A percentile compares a stretch with the other conserved stretches of the same genome.
These are phyloP conservation scores for Mus minutoides DNA, from an alignment of 2,797 vertebrate species.

Conservation along the genomic window DNA sequence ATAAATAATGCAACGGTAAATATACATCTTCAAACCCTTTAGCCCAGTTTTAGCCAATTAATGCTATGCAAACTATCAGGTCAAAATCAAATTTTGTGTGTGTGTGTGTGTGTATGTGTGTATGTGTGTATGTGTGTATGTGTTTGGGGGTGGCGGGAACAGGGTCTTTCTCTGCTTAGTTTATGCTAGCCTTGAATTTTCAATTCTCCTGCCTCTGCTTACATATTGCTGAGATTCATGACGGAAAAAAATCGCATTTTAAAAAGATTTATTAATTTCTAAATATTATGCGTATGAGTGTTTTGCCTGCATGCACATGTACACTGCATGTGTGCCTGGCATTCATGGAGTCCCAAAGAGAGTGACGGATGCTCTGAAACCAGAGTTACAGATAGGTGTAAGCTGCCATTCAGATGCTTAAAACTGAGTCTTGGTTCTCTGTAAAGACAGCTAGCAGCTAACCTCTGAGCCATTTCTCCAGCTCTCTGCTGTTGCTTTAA, in stretches of 20 bases:
- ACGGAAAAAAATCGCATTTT: not conserved
- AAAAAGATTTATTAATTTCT: not conserved
- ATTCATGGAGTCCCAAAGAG: not conserved
- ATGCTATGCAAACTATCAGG: not conserved
- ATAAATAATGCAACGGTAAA: not conserved
- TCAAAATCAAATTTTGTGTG: not conserved
- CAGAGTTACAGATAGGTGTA: not conserved
- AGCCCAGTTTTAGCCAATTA: not conserved
- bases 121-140: too few species aligned
- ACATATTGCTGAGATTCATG: not conserved
- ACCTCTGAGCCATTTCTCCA: not conserved
- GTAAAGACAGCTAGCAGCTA: not conserved
- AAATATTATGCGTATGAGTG: not conserved
- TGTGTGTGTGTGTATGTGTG: not conserved
- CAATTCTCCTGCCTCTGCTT: not conserved
- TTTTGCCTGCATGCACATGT: not conserved
- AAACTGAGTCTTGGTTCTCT: not conserved
- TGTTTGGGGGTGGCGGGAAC: too few species aligned
- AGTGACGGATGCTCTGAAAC: not conserved
- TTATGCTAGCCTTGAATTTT: not conserved
- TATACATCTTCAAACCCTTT: not conserved
- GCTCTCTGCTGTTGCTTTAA: not conserved
- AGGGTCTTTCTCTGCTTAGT: not conserved
- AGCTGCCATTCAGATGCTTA: not conserved
- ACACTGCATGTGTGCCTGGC: not conserved